A percentile compares a stretch with the other conserved stretches of the same genome.
phyloP scores from a whole-genome alignment of 2,113 vertebrate genomes.

The Castor canadensis region DNA sequence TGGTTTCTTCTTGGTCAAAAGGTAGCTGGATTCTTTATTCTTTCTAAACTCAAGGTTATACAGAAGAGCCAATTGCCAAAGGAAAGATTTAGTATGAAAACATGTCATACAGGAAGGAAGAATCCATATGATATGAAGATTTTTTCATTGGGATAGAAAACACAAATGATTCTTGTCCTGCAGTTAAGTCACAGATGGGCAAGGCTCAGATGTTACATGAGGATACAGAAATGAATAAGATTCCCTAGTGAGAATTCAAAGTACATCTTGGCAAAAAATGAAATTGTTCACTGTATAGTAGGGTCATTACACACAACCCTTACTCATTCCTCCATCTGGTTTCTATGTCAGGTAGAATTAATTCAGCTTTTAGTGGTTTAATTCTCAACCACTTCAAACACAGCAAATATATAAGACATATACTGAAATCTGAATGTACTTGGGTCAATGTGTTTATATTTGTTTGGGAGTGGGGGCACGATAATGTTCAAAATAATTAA shows the following conservation, averaged over 20 bases:
- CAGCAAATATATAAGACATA: neutral
- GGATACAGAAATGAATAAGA: conserved; percentile 54
- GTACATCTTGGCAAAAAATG: conserved; percentile 61
- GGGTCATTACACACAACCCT: conserved; percentile 69
- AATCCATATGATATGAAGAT: neutral
- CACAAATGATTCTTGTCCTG: conserved; percentile 66
- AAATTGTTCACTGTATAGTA: conserved; percentile 44
- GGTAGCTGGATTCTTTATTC: neutral
- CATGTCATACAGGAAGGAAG: neutral
- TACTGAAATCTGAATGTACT: neutral
- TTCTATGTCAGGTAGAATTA: conserved; percentile 74
- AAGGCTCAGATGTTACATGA: conserved; percentile 66
- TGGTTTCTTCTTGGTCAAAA: neutral
- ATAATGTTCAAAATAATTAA: neutral
- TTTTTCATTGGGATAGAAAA: conserved; percentile 37
- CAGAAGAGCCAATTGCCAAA: neutral
- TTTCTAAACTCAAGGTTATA: neutral
- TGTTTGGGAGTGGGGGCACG: neutral
- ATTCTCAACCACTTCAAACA: conserved; percentile 29
- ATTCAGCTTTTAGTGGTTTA: conserved; percentile 49
- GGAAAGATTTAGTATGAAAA: neutral
- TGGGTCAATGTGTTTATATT: neutral
- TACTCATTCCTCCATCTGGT: conserved; percentile 68
- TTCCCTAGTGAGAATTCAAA: conserved; percentile 67
- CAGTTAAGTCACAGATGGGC: conserved; percentile 73